Evolutionary conservation across 2,888 invertebrate genomes (phyloP).

Genomic region (Eulithis testata): DNA sequence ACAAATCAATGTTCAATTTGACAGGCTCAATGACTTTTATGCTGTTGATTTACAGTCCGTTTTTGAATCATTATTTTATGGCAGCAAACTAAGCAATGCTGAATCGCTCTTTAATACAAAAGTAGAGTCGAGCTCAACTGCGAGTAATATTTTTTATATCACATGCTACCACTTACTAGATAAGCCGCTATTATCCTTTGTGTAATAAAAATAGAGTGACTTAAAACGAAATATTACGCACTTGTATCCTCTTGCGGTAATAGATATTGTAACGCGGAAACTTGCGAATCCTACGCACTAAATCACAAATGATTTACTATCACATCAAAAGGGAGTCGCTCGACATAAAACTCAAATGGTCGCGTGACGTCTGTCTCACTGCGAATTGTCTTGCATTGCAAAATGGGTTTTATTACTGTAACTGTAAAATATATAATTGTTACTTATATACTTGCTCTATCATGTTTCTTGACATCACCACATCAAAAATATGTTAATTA

Average conservation of each 20-base stretch:
- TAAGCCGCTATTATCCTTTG: no score
- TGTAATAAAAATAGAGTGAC: no score
- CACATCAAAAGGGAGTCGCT: conserved; percentile 67
- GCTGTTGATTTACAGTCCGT: no score
- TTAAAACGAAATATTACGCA: no score
- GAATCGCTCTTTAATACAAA: no score
- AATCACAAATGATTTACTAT: conserved; percentile 67
- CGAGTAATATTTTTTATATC: no score
- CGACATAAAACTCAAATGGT: conserved; percentile 56
- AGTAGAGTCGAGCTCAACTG: no score
- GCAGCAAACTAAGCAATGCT: no score
- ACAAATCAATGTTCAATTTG: no score
- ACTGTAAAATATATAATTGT: background rate
- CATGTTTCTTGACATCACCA: background rate
- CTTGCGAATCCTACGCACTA: conserved; percentile 51
- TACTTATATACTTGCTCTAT: background rate
- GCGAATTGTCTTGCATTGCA: background rate
- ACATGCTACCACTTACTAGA: no score
- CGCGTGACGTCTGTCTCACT: conserved; percentile 31
- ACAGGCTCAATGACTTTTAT: no score
- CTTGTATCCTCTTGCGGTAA: background rate
- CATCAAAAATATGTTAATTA: background rate
- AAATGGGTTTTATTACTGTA: conserved; percentile 6
- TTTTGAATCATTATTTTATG: no score
- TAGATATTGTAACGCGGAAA: conserved; percentile 51